These are phyloP conservation scores for Dendrocopos noguchii DNA, from an alignment of 2,113 vertebrate genomes.

Conservation along the genomic window DNA sequence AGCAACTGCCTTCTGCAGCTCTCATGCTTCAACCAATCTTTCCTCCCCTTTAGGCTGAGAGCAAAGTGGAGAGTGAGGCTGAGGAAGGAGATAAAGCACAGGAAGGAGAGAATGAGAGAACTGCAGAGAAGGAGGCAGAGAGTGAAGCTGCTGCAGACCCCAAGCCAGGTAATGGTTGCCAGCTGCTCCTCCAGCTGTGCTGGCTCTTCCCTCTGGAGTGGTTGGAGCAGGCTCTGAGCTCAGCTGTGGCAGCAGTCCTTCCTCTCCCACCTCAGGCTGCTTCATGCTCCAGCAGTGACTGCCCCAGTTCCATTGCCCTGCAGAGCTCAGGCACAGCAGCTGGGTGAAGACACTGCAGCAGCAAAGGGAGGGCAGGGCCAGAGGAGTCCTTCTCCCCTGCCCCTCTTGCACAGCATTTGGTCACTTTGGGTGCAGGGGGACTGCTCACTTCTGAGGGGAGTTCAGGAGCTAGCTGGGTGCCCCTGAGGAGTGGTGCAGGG, in stretches of 20 bases:
- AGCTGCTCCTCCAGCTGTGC: not conserved
- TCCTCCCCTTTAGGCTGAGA: slow-evolving; percentile 79
- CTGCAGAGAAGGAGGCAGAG: slow-evolving; percentile 73
- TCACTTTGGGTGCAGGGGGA: not conserved
- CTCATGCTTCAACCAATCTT: not conserved
- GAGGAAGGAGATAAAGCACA: slow-evolving; percentile 83
- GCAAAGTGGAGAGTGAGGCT: slow-evolving; percentile 80
- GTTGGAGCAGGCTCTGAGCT: not conserved
- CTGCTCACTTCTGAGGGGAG: not conserved
- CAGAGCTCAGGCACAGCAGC: not conserved
- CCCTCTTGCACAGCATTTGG: fast-evolving
- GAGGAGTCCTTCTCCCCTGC: fast-evolving
- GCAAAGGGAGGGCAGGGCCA: not conserved
- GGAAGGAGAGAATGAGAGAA: slow-evolving; percentile 82
- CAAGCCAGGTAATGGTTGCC: slow-evolving; percentile 71
- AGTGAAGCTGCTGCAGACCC: slow-evolving; percentile 62
- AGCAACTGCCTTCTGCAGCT: not conserved
- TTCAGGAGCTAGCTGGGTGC: not conserved
- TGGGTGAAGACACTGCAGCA: not conserved
- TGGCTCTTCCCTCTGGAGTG: not conserved
- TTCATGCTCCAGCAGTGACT: not conserved
- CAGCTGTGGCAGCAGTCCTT: not conserved
- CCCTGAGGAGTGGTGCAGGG: not conserved
- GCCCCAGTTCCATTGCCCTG: not conserved
- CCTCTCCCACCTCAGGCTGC: not conserved